Percentiles rank a stretch among this genome's conserved stretches.
Evolutionary conservation across 2,113 vertebrate species (phyloP).

Genomic region (Colinus virginianus): DNA sequence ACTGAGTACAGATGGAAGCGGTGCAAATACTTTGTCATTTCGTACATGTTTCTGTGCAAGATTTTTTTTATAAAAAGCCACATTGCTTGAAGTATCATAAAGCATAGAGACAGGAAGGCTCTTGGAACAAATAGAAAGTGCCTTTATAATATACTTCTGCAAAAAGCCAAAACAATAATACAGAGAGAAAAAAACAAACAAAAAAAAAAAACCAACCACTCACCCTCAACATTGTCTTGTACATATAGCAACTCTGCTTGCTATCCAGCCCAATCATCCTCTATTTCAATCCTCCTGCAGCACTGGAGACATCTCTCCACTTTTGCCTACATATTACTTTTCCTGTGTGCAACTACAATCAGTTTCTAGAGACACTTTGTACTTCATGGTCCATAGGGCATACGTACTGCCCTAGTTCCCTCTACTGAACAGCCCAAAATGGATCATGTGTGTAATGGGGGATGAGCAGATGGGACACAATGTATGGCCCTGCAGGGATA

Average conservation of each 20-base stretch:
- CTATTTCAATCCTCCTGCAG: not conserved
- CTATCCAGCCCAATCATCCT: not conserved
- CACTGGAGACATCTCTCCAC: not conserved
- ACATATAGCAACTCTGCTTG: not conserved
- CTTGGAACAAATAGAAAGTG: not conserved
- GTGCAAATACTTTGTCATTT: not conserved
- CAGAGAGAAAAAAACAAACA: no score
- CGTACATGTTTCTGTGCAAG: not conserved
- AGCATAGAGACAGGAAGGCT: not conserved
- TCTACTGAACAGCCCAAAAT: not conserved
- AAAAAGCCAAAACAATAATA: not conserved
- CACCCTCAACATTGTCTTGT: not conserved
- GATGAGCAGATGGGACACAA: not conserved
- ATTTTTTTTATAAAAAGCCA: not conserved
- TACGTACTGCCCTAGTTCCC: not conserved
- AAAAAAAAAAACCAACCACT: fast-evolving
- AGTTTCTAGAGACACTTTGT: not conserved
- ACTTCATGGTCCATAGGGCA: fast-evolving
- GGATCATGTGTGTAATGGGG: no score
- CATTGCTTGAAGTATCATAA: not conserved
- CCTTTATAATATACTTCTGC: not conserved
- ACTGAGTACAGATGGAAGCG: not conserved
- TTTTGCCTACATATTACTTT: not conserved
- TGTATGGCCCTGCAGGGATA: not conserved
- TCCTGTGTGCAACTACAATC: fast-evolving